Evolutionary conservation across 1,140 invertebrate genomes (phyloP).

Genomic region (Mactra quadrangularis): DNA sequence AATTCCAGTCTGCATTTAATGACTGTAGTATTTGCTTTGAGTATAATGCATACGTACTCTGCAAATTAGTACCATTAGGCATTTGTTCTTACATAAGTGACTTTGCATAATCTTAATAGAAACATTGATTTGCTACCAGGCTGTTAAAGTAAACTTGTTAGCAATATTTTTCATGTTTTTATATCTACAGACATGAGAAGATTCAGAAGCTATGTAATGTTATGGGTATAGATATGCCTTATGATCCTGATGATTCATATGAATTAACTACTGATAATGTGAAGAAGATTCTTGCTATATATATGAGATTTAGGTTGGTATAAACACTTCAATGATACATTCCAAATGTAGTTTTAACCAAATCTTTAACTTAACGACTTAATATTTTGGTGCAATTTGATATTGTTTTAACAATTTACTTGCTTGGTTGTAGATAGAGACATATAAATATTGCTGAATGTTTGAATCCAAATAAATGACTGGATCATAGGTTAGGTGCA

Average conservation of each 20-base stretch:
- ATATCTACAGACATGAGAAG: conserved; percentile 40
- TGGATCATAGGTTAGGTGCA: background rate
- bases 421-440: background rate
- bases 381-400: background rate
- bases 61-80: too few species aligned
- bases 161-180: too few species aligned
- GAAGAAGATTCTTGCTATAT: conserved; percentile 77
- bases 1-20: background rate
- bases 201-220: conserved; percentile 37
- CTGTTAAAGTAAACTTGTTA: too few species aligned
- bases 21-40: too few species aligned
- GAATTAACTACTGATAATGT: conserved; percentile 70
- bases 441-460: background rate
- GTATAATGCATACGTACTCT: too few species aligned
- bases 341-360: background rate
- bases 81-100: too few species aligned
- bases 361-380: background rate
- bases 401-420: background rate
- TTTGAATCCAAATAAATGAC: background rate
- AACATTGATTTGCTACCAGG: too few species aligned
- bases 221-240: conserved; percentile 38
- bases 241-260: conserved; percentile 49
- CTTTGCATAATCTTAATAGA: too few species aligned
- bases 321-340: background rate
- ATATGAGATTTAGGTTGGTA: conserved; percentile 74